A percentile compares a stretch with the other conserved stretches of the same genome.
Evolutionary conservation across 2,113 vertebrate species (phyloP).

Genomic region (Chrysemys picta): DNA sequence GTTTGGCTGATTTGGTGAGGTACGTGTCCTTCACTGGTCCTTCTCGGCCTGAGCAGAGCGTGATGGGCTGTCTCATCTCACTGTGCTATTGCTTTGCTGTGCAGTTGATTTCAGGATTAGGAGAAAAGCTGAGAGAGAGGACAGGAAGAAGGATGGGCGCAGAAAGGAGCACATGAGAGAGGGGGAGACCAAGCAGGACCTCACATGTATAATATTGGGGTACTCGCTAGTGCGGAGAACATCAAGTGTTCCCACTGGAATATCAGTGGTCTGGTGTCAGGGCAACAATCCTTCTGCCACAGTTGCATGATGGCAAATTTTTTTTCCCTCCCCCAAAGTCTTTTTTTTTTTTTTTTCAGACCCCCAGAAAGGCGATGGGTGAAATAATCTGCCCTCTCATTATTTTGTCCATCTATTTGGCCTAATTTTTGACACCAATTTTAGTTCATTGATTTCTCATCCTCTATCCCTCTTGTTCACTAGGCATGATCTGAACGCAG

Average conservation of each 20-base stretch:
- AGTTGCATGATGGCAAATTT: background rate
- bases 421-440: background rate
- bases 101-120: background rate
- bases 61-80: background rate
- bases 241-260: background rate
- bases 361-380: background rate
- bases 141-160: background rate
- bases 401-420: background rate
- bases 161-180: background rate
- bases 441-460: background rate
- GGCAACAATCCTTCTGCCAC: background rate
- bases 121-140: background rate
- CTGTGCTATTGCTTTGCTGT: background rate
- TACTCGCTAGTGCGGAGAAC: background rate
- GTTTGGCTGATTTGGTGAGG: background rate
- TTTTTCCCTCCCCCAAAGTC: background rate
- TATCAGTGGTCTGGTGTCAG: background rate
- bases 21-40: background rate
- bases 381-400: background rate
- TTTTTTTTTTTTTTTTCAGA: background rate
- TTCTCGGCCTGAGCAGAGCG: background rate
- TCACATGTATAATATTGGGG: background rate
- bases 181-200: background rate
- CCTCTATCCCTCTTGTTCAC: background rate
- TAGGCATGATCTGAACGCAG: background rate